Conservation (phyloP, 2,797 vertebrate species). For the Ataeniobius toweri region DNA sequence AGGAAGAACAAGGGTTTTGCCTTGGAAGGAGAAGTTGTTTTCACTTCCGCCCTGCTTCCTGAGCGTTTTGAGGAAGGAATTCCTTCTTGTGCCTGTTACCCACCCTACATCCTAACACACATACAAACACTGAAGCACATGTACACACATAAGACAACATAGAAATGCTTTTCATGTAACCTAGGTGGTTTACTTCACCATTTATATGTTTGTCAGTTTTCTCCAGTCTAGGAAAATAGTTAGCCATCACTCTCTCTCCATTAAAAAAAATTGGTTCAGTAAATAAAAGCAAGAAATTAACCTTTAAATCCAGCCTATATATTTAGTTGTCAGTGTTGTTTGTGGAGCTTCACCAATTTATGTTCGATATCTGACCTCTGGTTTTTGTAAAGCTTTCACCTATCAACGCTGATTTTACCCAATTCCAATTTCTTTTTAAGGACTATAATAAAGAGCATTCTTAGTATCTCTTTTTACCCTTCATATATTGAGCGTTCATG, state of each 20-base stretch:
- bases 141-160: not conserved
- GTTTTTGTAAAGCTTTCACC: not conserved
- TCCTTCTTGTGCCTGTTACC: constrained; percentile 62
- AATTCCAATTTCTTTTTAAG: not conserved
- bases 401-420: not conserved
- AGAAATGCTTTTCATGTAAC: not conserved
- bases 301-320: no score
- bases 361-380: not conserved
- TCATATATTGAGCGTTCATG: not conserved
- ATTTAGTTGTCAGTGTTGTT: not conserved
- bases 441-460: not conserved
- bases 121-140: constrained; percentile 10
- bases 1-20: constrained; percentile 55
- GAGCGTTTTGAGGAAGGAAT: constrained; percentile 67
- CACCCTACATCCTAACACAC: constrained; percentile 54
- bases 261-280: not conserved
- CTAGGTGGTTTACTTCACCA: not conserved
- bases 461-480: not conserved
- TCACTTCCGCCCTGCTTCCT: constrained; percentile 72
- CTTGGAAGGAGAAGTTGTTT: constrained; percentile 70
- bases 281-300: not conserved
- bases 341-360: not conserved
- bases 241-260: not conserved
- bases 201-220: not conserved
- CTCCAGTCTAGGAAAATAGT: not conserved